Conservation (phyloP, 2,113 vertebrate genomes). For the Nycticryphes semicollaris region DNA sequence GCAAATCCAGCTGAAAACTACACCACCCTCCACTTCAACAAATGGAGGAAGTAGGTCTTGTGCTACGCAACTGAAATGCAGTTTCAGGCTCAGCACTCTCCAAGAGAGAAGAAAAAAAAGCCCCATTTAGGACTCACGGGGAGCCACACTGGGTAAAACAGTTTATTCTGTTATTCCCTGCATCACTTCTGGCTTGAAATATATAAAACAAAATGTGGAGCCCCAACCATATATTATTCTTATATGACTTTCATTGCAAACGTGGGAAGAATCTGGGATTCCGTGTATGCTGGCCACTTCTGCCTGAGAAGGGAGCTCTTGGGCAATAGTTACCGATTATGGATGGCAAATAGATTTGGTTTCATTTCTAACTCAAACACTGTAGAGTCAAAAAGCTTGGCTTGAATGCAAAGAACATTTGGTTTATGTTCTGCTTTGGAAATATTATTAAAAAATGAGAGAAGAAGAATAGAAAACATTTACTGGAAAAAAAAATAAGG, state of each 20-base stretch:
- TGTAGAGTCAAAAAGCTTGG: constrained; percentile 37
- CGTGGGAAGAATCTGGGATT: neutral
- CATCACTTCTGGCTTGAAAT: neutral
- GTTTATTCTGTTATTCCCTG: neutral
- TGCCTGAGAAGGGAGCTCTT: neutral
- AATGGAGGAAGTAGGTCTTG: neutral
- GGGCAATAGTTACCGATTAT: constrained; percentile 9
- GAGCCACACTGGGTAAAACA: neutral
- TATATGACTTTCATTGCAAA: neutral
- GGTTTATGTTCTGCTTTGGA: constrained; percentile 51
- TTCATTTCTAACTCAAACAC: constrained; percentile 29
- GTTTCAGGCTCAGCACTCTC: neutral
- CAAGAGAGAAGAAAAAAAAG: neutral
- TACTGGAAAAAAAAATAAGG: neutral
- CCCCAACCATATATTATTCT: neutral
- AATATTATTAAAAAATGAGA: constrained; percentile 40
- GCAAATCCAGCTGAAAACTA: neutral
- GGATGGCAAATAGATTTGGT: constrained; percentile 25
- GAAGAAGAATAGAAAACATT: constrained; percentile 36
- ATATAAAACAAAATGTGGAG: neutral
- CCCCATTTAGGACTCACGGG: neutral
- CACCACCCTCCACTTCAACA: neutral
- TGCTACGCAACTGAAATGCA: neutral
- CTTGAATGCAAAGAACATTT: constrained; percentile 43
- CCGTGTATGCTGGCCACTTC: neutral